Percentiles rank a stretch among this genome's conserved stretches.
These are phyloP conservation scores for Eupsilia transversa DNA, from an alignment of 2,888 invertebrate species.

Conservation along the genomic window DNA sequence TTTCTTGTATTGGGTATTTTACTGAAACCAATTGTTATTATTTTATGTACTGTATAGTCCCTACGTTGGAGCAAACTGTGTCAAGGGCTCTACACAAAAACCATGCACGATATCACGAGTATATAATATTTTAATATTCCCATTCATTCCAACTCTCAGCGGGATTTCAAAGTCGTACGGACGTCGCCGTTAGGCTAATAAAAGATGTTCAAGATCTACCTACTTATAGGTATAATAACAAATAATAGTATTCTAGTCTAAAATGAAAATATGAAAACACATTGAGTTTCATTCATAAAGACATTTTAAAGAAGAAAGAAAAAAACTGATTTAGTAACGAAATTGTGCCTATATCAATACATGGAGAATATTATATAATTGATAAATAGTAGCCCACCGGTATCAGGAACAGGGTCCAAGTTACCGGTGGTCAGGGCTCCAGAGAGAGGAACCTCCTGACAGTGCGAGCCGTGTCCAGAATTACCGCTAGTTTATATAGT, in stretches of 20 bases:
- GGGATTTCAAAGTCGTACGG: neutral
- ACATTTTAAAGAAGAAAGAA: neutral
- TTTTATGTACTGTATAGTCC: slow-evolving; percentile 5
- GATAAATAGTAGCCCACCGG: no score
- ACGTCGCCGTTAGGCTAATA: neutral
- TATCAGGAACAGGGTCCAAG: no score
- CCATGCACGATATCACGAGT: slow-evolving; percentile 20
- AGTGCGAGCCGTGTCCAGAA: no score
- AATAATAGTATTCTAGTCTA: neutral
- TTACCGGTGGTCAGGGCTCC: no score
- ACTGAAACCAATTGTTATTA: neutral
- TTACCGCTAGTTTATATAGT: no score
- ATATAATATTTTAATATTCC: neutral
- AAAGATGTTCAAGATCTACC: neutral
- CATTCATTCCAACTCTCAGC: slow-evolving; percentile 1
- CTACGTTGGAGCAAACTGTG: slow-evolving; percentile 34
- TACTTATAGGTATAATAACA: neutral
- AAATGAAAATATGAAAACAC: neutral
- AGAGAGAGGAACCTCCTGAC: no score
- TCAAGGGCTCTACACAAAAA: slow-evolving; percentile 37
- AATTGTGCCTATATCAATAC: neutral
- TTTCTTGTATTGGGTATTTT: neutral
- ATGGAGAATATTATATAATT: no score
- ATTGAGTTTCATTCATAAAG: neutral
- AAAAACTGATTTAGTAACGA: neutral